Conservation (phyloP, 1,140 invertebrate species). For the Drosophila sechellia region DNA sequence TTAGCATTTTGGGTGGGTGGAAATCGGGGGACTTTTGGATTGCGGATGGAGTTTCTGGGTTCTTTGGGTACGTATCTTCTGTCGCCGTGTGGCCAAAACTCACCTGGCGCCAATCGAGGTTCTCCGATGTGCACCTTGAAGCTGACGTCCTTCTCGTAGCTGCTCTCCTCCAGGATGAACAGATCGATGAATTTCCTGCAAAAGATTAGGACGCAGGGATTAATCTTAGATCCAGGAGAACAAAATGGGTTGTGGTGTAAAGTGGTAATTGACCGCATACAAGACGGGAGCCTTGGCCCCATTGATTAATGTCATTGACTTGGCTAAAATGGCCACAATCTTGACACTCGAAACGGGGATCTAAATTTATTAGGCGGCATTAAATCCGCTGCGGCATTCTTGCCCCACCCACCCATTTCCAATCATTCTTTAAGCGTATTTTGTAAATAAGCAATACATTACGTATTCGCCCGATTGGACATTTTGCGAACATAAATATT, state of each 20-base stretch:
- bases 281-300: conserved; percentile 25
- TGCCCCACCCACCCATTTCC: background rate
- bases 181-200: conserved; percentile 93
- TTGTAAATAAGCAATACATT: conserved; percentile 25
- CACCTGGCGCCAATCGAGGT: conserved; percentile 93
- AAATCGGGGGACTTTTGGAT: background rate
- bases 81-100: conserved; percentile 76
- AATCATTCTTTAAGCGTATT: background rate
- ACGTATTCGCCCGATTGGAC: conserved; percentile 56
- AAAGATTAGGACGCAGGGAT: conserved; percentile 65
- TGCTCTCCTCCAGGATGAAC: conserved; percentile 96
- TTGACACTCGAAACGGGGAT: conserved; percentile 65
- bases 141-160: conserved; percentile 98
- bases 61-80: background rate
- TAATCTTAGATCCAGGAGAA: conserved; percentile 2
- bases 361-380: conserved; percentile 69
- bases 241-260: background rate
- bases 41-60: conserved; percentile 3
- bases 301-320: conserved; percentile 58
- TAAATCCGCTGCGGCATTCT: conserved; percentile 42
- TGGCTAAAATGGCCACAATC: conserved; percentile 65
- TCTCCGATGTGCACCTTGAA: conserved; percentile 97
- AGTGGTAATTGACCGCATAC: conserved; percentile 33
- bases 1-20: conserved; percentile 25
- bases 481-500: conserved; percentile 53